Percentiles rank a stretch among this genome's conserved stretches.
Evolutionary conservation across 2,797 vertebrate species (phyloP).

Genomic region (Sylvilagus floridanus): DNA sequence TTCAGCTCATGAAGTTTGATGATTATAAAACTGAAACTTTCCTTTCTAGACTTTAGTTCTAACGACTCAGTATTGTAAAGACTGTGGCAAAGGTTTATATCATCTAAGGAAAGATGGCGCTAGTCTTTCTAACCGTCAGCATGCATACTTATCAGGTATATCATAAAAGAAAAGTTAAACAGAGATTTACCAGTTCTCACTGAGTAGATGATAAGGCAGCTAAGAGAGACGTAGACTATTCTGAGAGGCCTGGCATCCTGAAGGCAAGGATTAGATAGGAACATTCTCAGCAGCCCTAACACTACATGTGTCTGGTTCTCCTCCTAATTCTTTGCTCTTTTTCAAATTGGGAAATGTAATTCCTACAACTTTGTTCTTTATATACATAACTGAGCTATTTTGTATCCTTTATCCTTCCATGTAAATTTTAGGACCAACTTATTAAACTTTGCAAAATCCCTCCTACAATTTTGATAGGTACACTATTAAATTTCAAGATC

Average conservation of each 20-base stretch:
- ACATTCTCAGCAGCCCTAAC: background rate
- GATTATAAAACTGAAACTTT: constrained; percentile 48
- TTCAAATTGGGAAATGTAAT: background rate
- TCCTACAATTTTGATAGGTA: background rate
- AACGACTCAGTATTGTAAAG: constrained; percentile 32
- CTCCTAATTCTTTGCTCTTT: constrained; percentile 26
- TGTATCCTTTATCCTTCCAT: background rate
- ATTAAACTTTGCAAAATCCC: constrained; percentile 38
- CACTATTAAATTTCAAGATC: background rate
- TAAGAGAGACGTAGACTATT: background rate
- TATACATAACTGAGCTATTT: constrained; percentile 17
- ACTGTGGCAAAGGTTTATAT: background rate
- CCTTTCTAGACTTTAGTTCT: constrained; percentile 44
- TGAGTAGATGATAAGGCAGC: background rate
- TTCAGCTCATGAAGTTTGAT: constrained; percentile 20
- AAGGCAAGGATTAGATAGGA: background rate
- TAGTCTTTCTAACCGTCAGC: constrained; percentile 10
- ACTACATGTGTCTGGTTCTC: background rate
- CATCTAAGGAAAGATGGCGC: constrained; percentile 35
- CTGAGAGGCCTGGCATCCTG: background rate
- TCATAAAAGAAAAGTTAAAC: constrained; percentile 43
- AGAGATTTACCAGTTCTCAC: constrained; percentile 48
- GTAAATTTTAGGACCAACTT: constrained; percentile 44
- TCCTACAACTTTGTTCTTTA: background rate
- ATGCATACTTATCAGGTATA: constrained; percentile 36